Conservation (phyloP, 2,797 vertebrate genomes). For the Chaenodraco wilsoni region DNA sequence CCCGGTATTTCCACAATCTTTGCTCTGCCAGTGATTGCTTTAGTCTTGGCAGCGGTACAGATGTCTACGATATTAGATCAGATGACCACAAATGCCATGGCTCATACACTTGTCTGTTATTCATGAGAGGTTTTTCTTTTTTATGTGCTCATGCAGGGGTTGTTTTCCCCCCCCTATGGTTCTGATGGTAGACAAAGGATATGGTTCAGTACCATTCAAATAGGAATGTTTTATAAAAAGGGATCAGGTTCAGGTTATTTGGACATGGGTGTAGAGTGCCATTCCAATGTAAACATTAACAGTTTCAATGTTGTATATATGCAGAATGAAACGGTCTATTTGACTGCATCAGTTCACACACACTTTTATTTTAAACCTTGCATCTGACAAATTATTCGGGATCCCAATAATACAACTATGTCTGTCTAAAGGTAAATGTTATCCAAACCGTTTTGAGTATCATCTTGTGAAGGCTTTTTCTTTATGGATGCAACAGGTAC, state of each 20-base stretch:
- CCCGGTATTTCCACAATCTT: conserved; percentile 42
- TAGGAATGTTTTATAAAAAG: conserved; percentile 40
- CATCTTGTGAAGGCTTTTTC: not conserved
- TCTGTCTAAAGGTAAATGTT: not conserved
- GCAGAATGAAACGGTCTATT: conserved; percentile 1
- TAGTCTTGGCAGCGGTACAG: conserved; percentile 59
- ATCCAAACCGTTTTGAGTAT: not conserved
- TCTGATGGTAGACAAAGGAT: conserved; percentile 25
- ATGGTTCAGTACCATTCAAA: conserved; percentile 17
- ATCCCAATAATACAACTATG: not conserved
- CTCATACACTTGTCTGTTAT: conserved; percentile 51
- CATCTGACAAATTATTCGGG: not conserved
- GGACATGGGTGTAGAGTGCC: too few species aligned
- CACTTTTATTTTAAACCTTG: not conserved
- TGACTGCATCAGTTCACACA: too few species aligned
- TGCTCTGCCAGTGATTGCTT: conserved; percentile 48
- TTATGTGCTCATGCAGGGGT: conserved; percentile 17
- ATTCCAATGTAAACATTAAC: conserved; percentile 12
- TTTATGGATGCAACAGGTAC: not conserved
- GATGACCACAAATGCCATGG: conserved; percentile 44
- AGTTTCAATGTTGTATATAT: conserved; percentile 21
- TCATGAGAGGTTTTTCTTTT: conserved; percentile 37
- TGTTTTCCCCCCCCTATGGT: conserved; percentile 23
- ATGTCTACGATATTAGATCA: conserved; percentile 66
- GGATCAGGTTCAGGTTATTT: too few species aligned